Base-by-base conservation (phyloP, 2,888 invertebrate genomes). In the Ectobius pallidus region DNA sequence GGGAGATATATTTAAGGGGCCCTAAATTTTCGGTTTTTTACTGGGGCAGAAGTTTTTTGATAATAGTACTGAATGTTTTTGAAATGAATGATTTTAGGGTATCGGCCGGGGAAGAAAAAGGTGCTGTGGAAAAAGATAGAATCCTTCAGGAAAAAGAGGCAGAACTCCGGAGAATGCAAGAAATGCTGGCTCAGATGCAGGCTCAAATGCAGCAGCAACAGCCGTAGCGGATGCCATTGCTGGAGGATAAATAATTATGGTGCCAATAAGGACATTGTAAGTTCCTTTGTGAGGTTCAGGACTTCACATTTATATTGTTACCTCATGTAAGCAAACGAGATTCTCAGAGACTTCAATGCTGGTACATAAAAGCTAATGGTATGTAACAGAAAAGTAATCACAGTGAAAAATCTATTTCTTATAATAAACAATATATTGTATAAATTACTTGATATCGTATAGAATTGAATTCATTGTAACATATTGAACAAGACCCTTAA, bases 151-250 rank as follows among this genome's bases (percentile, higher is more conserved):
- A 96, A 81, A 96, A 96, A 84, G 96, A 96, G 80, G 95, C 95
- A 0, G 96, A 96, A 84, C 84, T 98, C 77, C 90, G 93, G 72
- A 91, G 95, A 78, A 97, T 98, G 97, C 96, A 97, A 81, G 97
- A 97, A 83, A 94, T 96, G 92, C 83, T 98, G 79, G 92, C 93
- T 42, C 94, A 94, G 80, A 97, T 98, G 96, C 95, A 98, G 85
- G 95, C 96, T 0, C 95, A 97, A 86, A 96, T 97, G 88, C 89
- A 91, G 80, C 86, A 91, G 79, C 90, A 73, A 32, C 70, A 70
- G 46, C 73, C 42, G 49, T 71, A 71, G 65, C 65, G 46, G 55
- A 6, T 34, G 34, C n/a, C n/a, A 34, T 34, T 34, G 6, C 34
- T 34, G 6, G 11, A 7, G 11, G 11, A 34, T 7, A 11, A 34